Conservation (phyloP, 2,888 invertebrate species). For the Diachrysia chrysitis region DNA sequence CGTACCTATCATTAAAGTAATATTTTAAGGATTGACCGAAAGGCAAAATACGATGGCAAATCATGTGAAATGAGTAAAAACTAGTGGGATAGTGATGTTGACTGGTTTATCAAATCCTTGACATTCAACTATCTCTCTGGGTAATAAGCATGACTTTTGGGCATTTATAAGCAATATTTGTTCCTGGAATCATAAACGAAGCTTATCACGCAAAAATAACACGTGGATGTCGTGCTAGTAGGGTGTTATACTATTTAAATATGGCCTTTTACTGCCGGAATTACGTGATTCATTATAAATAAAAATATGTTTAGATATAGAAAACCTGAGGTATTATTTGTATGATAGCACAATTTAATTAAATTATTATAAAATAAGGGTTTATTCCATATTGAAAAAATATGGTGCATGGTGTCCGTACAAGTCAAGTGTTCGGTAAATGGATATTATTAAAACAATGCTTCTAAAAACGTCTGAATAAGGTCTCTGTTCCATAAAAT, state of each 20-base stretch:
- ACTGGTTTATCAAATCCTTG: neutral
- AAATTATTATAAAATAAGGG: too few species aligned
- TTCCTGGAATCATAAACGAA: neutral
- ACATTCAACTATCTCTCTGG: neutral
- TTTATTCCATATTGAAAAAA: too few species aligned
- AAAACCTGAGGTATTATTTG: too few species aligned
- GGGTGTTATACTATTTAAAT: neutral
- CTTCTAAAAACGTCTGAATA: neutral
- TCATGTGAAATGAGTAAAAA: too few species aligned
- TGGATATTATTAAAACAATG: too few species aligned
- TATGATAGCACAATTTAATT: too few species aligned
- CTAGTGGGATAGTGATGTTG: conserved; percentile 3
- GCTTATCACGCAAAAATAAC: conserved; percentile 4
- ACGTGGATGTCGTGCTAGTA: neutral
- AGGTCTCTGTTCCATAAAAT: neutral
- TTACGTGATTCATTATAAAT: neutral
- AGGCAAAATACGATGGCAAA: neutral
- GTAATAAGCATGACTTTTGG: neutral
- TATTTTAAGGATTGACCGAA: too few species aligned
- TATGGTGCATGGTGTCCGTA: too few species aligned
- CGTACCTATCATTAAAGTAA: too few species aligned
- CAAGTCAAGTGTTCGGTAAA: too few species aligned
- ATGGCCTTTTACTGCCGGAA: neutral
- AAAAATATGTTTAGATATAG: too few species aligned
- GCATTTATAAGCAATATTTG: neutral